Percentiles rank a stretch among this genome's conserved stretches.
phyloP scores from a whole-genome alignment of 1,140 invertebrate genomes.

The Capitella teleta region DNA sequence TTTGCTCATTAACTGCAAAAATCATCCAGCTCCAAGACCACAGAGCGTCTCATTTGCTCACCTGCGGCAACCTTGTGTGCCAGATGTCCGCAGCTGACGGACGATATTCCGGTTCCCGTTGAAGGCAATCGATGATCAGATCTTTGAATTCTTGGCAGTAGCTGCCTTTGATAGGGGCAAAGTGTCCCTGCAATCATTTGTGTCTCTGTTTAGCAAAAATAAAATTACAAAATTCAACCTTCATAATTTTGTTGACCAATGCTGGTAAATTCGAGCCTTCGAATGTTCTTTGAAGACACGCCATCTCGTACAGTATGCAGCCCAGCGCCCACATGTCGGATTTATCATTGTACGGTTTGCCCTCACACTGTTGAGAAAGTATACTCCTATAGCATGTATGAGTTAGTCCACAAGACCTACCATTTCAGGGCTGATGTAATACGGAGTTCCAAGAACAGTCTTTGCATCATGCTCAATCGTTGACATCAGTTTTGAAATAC shows the following conservation, averaged over 20 bases:
- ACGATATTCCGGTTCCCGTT: constrained; percentile 42
- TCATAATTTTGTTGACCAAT: constrained; percentile 66
- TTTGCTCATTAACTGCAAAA: constrained; percentile 22
- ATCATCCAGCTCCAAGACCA: too few relatives aligned
- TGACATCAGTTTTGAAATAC: constrained; percentile 66
- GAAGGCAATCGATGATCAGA: constrained; percentile 41
- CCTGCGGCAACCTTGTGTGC: constrained; percentile 24
- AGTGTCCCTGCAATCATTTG: constrained; percentile 40
- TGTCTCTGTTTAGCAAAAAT: not conserved
- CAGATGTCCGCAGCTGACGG: constrained; percentile 49
- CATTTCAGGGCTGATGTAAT: constrained; percentile 74
- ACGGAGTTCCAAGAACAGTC: constrained; percentile 68
- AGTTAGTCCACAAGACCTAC: constrained; percentile 34
- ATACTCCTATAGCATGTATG: not conserved
- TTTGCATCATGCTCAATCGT: constrained; percentile 56
- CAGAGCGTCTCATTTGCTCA: not conserved
- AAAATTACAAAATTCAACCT: constrained; percentile 35
- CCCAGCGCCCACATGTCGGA: constrained; percentile 71
- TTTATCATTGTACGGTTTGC: constrained; percentile 64
- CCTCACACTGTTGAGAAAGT: constrained; percentile 53
- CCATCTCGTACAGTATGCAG: constrained; percentile 70
- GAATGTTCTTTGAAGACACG: constrained; percentile 65
- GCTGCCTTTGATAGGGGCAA: constrained; percentile 49
- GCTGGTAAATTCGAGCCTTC: constrained; percentile 64
- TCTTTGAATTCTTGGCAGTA: constrained; percentile 56